A percentile compares a stretch with the other conserved stretches of the same genome.
Evolutionary conservation across 1,140 invertebrate species (phyloP).

Genomic region (Cherax quadricarinatus): DNA sequence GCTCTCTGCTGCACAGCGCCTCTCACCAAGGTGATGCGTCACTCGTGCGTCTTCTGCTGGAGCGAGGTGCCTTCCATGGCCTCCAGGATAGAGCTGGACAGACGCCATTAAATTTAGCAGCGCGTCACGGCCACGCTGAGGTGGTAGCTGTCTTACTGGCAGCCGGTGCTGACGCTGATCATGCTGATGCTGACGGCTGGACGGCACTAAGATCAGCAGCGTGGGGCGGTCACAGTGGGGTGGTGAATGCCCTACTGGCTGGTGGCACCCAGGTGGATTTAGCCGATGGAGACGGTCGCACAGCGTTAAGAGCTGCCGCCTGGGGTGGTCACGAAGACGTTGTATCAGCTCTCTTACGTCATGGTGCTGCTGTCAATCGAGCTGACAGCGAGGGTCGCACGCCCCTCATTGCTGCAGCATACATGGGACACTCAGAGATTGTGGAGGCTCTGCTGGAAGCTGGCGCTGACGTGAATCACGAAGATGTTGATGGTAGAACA

Average conservation of each 20-base stretch:
- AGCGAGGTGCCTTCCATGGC: constrained; percentile 80
- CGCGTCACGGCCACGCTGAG: constrained; percentile 89
- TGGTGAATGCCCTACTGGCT: constrained; percentile 85
- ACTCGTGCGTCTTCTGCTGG: constrained; percentile 82
- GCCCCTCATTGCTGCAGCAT: constrained; percentile 80
- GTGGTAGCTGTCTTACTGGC: constrained; percentile 89
- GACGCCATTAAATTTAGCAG: constrained; percentile 89
- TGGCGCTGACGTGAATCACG: constrained; percentile 90
- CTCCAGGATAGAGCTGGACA: constrained; percentile 86
- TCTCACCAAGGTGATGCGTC: constrained; percentile 85
- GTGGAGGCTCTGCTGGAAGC: constrained; percentile 87
- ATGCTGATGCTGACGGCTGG: constrained; percentile 83
- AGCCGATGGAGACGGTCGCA: constrained; percentile 90
- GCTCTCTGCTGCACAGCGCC: constrained; percentile 86
- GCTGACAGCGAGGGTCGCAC: constrained; percentile 91
- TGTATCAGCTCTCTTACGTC: constrained; percentile 89
- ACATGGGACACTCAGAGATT: constrained; percentile 80
- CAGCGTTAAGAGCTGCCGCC: constrained; percentile 87
- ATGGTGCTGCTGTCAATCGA: constrained; percentile 91
- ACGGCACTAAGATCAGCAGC: constrained; percentile 86
- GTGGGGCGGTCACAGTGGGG: constrained; percentile 89
- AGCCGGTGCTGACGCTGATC: constrained; percentile 83
- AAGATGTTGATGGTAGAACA: constrained; percentile 83
- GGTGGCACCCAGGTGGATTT: constrained; percentile 88
- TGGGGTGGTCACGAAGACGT: constrained; percentile 91